These are phyloP conservation scores for Melanotaenia pygmaea DNA, from an alignment of 2,797 vertebrate genomes.

Conservation along the genomic window DNA sequence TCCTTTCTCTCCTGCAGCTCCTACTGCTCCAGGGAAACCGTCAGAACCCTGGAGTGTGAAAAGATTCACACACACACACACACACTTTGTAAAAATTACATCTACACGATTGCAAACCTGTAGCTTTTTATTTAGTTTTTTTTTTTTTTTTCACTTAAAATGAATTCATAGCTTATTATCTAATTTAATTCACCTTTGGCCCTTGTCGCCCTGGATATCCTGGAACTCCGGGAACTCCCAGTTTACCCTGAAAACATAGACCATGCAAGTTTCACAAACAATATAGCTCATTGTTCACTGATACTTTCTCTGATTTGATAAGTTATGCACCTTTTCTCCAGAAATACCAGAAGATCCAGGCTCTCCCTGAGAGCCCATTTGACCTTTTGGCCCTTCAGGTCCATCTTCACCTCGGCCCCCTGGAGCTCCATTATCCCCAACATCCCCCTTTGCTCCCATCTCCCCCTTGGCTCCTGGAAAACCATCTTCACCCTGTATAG, in stretches of 20 bases:
- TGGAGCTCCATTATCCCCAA: slow-evolving; percentile 87
- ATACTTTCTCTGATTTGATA: neutral
- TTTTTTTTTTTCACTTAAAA: neutral
- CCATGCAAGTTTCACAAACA: neutral
- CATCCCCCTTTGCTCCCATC: slow-evolving; percentile 94
- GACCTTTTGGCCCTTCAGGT: slow-evolving; percentile 94
- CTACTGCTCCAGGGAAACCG: slow-evolving; percentile 90
- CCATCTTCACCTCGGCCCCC: slow-evolving; percentile 93
- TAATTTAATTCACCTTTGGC: slow-evolving; percentile 81
- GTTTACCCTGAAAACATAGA: slow-evolving; percentile 82
- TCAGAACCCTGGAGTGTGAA: slow-evolving; percentile 87
- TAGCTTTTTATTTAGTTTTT: neutral
- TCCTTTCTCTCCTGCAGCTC: slow-evolving; percentile 90
- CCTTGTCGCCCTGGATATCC: slow-evolving; percentile 89
- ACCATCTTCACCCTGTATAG: slow-evolving; percentile 92
- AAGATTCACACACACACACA: neutral
- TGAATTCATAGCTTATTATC: neutral
- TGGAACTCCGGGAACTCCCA: slow-evolving; percentile 89
- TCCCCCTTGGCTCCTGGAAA: slow-evolving; percentile 96
- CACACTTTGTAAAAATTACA: slow-evolving; percentile 6
- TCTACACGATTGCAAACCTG: neutral
- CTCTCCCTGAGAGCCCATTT: slow-evolving; percentile 89
- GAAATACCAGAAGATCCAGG: slow-evolving; percentile 83
- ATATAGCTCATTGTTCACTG: neutral
- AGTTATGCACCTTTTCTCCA: slow-evolving; percentile 91